Evolutionary conservation across 2,797 vertebrate species (phyloP), one percentile per base, ranked within the genome.

Genomic region (Lithobates pipiens): DNA sequence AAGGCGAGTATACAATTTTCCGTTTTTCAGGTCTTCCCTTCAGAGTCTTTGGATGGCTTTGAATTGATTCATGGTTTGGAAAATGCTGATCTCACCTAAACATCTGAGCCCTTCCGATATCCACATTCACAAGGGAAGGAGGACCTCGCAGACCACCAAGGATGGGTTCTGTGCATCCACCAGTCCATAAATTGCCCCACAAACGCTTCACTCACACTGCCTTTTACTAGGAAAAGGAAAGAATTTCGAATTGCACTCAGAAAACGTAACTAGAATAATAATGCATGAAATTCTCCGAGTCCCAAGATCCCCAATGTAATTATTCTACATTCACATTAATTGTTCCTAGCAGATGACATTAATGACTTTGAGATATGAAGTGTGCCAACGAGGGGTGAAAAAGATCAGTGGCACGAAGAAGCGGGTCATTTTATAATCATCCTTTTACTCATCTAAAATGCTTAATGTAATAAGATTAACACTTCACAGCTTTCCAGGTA

Each of bases 271-370:
- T 88, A 93, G 94, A 95, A 95, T 95, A 91, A 93, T 94, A 96
- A 95, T 94, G 93, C 90, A 90, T 84, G 90, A 93, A 93, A 94
- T 94, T 93, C 89, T 94, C 91, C 70, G 89, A 94, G 91, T 97
- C 96, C 95, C 96, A 90, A 88, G 90, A 89, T 97, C 97, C 96
- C 97, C 75, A 70, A 96, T 95, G 96, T 95, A 98, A 97, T 98
- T 98, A 98, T 95, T 97, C 96, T 94, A 90, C 91, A 93, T 96
- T 97, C 96, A 93, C 91, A 94, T 95, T 95, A 92, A 92, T 95
- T 95, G 95, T 95, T 96, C 93, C 95, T 92, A 92, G 93, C 92
- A 94, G 94, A 96, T 96, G 95, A 96, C 94, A 94, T 95, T 96
- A 96, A 96, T 96, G 95, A 96, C 95, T 96, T 96, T 96, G 93